These are phyloP conservation scores for Eulemur rufifrons DNA, from an alignment of 2,113 vertebrate genomes.

Conservation along the genomic window DNA sequence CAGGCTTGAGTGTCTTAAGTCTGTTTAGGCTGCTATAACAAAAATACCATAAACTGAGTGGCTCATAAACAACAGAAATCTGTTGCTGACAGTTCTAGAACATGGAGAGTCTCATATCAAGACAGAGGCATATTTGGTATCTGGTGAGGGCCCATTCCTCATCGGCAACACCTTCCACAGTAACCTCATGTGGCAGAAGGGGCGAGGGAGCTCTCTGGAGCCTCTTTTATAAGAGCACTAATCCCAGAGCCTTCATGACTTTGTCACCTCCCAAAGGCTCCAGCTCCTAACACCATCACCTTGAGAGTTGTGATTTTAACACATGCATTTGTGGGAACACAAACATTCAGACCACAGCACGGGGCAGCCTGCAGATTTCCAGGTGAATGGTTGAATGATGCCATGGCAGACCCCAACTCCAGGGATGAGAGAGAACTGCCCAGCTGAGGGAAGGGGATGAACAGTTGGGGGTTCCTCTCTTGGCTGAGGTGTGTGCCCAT, in stretches of 20 bases:
- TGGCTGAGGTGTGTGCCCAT: neutral
- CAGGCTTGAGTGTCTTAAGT: neutral
- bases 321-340: neutral
- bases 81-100: neutral
- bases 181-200: neutral
- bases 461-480: neutral
- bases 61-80: neutral
- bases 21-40: neutral
- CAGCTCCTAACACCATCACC: neutral
- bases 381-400: neutral
- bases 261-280: neutral
- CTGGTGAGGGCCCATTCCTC: neutral
- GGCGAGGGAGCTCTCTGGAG: neutral
- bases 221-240: neutral
- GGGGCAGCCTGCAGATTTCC: neutral
- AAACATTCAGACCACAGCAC: neutral
- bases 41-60: neutral
- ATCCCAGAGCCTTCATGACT: neutral
- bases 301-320: neutral
- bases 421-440: neutral
- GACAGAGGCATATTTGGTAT: too few relatives aligned
- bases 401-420: neutral
- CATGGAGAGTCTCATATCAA: neutral
- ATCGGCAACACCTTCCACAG: neutral
- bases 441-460: neutral